A percentile compares a stretch with the other conserved stretches of the same genome.
Conservation (phyloP, 2,113 vertebrate genomes). For the Brachyhypopomus occidentalis region DNA sequence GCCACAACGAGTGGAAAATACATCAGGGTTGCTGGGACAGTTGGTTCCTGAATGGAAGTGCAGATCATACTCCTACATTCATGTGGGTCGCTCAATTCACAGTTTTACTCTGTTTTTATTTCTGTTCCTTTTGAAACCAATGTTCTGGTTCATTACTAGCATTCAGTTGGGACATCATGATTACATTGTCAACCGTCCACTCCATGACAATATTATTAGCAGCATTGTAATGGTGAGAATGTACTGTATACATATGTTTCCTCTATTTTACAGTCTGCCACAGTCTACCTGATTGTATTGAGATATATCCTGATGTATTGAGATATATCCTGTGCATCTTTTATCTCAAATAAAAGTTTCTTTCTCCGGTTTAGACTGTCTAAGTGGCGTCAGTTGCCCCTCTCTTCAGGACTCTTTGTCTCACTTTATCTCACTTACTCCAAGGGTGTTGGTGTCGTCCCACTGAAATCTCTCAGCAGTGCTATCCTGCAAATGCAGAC, state of each 20-base stretch:
- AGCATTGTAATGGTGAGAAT: background rate
- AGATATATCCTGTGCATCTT: background rate
- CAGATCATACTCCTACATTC: constrained; percentile 40
- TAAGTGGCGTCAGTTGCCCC: background rate
- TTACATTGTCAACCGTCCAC: background rate
- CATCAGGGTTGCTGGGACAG: constrained; percentile 49
- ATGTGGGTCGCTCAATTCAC: constrained; percentile 11
- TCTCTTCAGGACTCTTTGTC: background rate
- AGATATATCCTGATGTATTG: background rate
- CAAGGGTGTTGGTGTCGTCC: background rate
- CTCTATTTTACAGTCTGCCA: background rate
- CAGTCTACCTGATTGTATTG: background rate
- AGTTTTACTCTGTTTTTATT: constrained; percentile 34
- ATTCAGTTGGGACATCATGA: constrained; percentile 14
- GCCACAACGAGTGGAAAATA: constrained; percentile 37
- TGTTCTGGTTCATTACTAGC: background rate
- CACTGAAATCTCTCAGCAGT: background rate
- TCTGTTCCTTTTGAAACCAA: background rate
- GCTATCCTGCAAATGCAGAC: constrained; percentile 2
- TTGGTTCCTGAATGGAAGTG: constrained; percentile 33
- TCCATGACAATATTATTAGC: background rate
- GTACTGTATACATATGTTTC: constrained; percentile 5
- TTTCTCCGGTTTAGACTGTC: background rate
- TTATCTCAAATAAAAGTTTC: background rate
- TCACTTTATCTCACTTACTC: background rate